Percentiles rank a stretch among this genome's conserved stretches.
Conservation (phyloP, 2,797 vertebrate genomes). For the Sandelia bainsii region DNA sequence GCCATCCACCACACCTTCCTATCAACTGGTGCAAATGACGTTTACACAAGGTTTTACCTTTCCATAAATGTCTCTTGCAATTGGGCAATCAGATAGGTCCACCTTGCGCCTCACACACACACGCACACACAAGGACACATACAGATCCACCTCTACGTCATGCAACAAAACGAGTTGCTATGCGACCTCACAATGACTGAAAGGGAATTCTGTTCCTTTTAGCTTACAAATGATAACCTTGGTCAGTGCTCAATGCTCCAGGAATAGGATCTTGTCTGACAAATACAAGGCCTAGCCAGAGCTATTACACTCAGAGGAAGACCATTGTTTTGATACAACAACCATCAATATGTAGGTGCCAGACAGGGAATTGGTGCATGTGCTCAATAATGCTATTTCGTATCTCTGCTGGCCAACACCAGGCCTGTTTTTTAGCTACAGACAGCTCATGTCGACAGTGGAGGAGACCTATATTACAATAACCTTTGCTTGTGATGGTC, state of each 20-base stretch:
- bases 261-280: constrained; percentile 58
- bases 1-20: constrained; percentile 44
- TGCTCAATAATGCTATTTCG: constrained; percentile 53
- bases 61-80: constrained; percentile 51
- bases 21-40: constrained; percentile 51
- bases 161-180: constrained; percentile 44
- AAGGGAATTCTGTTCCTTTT: constrained; percentile 50
- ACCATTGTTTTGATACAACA: constrained; percentile 63
- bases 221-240: constrained; percentile 64
- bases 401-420: constrained; percentile 58
- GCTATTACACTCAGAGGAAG: constrained; percentile 54
- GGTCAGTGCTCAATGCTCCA: constrained; percentile 50
- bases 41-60: constrained; percentile 56
- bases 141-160: neutral
- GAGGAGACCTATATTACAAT: constrained; percentile 39
- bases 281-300: constrained; percentile 45
- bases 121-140: neutral
- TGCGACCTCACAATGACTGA: constrained; percentile 32
- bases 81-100: constrained; percentile 15
- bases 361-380: constrained; percentile 61
- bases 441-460: constrained; percentile 47
- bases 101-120: constrained; percentile 5
- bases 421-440: constrained; percentile 43
- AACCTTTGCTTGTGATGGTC: constrained; percentile 59
- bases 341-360: constrained; percentile 68